Evolutionary conservation across 2,797 vertebrate species (phyloP).

Genomic region (Carcharodon carcharias): DNA sequence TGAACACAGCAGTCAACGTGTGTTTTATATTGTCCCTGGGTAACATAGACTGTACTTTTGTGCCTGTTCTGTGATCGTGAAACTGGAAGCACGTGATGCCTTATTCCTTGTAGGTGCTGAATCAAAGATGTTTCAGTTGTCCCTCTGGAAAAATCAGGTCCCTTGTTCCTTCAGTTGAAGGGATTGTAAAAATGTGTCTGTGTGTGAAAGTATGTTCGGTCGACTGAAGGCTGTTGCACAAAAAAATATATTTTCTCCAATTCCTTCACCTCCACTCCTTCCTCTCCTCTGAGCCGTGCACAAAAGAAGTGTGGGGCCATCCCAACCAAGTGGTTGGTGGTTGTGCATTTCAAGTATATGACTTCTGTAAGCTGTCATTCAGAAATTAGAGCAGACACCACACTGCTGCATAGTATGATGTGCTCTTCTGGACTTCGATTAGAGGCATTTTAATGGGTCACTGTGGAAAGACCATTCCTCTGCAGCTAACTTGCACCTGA

Average conservation of each 20-base stretch:
- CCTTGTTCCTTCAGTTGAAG: not conserved
- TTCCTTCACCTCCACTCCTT: not conserved
- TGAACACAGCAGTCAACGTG: not conserved
- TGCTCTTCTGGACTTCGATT: not conserved
- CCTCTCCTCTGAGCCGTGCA: not conserved
- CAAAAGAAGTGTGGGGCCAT: not conserved
- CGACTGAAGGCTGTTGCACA: not conserved
- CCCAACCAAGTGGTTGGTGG: not conserved
- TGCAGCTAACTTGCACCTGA: not conserved
- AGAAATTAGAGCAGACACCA: not conserved
- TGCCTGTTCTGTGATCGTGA: not conserved
- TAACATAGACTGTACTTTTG: not conserved
- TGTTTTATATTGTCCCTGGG: not conserved
- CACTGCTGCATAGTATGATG: not conserved
- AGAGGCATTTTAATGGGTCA: not conserved
- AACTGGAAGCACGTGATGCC: not conserved
- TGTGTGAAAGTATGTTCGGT: not conserved
- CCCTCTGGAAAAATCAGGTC: not conserved
- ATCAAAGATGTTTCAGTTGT: not conserved
- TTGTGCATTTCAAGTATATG: not conserved
- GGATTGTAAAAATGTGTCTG: not conserved
- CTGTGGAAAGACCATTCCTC: not conserved
- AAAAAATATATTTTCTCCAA: not conserved
- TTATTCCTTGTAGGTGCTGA: not conserved
- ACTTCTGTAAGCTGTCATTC: not conserved